A percentile compares a stretch with the other conserved stretches of the same genome.
phyloP scores from a whole-genome alignment of 1,140 invertebrate species.

The Chymomyza costata region DNA sequence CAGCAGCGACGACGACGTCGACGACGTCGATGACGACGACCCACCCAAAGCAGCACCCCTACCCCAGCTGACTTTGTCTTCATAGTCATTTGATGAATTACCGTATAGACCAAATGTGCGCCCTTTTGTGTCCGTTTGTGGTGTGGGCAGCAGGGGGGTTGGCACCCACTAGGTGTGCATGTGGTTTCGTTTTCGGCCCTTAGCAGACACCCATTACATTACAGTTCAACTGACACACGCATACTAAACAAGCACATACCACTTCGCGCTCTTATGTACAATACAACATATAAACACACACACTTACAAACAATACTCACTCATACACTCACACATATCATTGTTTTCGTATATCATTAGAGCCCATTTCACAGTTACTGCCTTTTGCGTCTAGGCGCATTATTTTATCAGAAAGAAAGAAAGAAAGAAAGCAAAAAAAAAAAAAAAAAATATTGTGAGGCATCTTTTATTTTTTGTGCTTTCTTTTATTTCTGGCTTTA shows the following conservation, averaged over 20 bases:
- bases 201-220: conserved; percentile 42
- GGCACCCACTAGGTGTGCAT: conserved; percentile 3
- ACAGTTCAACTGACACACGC: conserved; percentile 28
- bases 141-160: conserved; percentile 6
- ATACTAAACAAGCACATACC: conserved; percentile 24
- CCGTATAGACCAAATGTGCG: conserved; percentile 64
- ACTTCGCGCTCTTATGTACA: conserved; percentile 50
- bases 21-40: conserved; percentile 8
- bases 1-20: conserved; percentile 41
- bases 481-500: conserved; percentile 7
- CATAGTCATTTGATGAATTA: conserved; percentile 72
- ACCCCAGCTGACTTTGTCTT: conserved; percentile 30
- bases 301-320: conserved; percentile 8
- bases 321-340: conserved; percentile 5
- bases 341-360: conserved; percentile 60
- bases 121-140: conserved; percentile 29
- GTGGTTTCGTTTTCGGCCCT: conserved; percentile 53
- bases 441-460: conserved; percentile 61
- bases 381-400: conserved; percentile 32
- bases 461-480: conserved; percentile 58
- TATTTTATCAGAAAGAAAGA: conserved; percentile 53
- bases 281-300: conserved; percentile 33
- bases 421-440: too few relatives aligned
- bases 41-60: conserved; percentile 5
- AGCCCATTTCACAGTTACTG: conserved; percentile 13